These are phyloP conservation scores for Xenotilapia leptura DNA, from an alignment of 2,113 vertebrate genomes.

Conservation along the genomic window DNA sequence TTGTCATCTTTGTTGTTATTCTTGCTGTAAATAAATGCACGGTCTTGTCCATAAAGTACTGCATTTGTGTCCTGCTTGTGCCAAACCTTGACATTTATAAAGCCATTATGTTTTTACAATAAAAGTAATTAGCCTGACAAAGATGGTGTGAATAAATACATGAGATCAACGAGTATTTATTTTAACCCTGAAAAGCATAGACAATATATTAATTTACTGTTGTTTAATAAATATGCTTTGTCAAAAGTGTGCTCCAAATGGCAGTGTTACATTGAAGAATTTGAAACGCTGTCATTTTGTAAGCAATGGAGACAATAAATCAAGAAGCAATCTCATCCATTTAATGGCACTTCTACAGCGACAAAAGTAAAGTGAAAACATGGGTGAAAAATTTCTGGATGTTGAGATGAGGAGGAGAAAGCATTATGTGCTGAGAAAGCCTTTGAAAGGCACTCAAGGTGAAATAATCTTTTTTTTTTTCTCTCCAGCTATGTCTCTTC, in stretches of 20 bases:
- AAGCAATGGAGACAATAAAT: background rate
- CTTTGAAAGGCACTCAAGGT: background rate
- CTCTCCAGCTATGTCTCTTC: background rate
- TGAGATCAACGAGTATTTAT: accelerated
- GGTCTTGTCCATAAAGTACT: background rate
- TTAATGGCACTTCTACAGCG: background rate
- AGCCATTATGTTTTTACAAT: accelerated
- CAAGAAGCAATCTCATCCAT: background rate
- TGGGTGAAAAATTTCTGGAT: background rate
- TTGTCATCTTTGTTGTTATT: background rate
- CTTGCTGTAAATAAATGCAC: background rate
- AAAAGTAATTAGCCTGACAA: background rate
- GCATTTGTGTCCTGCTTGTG: background rate
- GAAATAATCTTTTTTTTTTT: background rate
- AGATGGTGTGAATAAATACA: background rate
- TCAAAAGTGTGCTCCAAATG: background rate
- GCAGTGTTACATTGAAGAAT: background rate
- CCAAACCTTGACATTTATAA: background rate
- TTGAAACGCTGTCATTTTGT: background rate
- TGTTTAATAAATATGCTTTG: background rate
- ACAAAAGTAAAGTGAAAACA: background rate
- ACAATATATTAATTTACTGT: background rate
- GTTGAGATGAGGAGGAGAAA: background rate
- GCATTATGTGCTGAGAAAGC: background rate
- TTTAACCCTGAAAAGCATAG: background rate